These are phyloP conservation scores for Potamarius usumacintae DNA, from an alignment of 2,113 vertebrate species.

Conservation along the genomic window DNA sequence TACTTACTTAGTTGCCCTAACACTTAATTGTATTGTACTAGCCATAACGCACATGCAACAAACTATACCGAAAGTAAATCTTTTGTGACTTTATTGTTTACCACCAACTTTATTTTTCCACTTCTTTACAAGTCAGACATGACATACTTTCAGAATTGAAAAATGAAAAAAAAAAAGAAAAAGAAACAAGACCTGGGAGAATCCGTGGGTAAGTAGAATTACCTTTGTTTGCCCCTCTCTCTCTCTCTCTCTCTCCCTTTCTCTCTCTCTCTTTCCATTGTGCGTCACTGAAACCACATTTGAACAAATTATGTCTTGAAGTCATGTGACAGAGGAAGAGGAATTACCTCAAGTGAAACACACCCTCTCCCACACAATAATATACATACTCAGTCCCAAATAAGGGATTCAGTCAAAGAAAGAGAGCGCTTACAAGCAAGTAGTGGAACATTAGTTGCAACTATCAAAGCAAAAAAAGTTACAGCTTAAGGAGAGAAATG, in stretches of 20 bases:
- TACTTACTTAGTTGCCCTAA: not conserved
- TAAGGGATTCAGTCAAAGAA: slow-evolving; percentile 3
- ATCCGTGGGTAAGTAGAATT: slow-evolving; percentile 67
- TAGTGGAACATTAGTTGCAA: not conserved
- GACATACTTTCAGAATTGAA: slow-evolving; percentile 46
- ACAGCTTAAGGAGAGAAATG: not conserved
- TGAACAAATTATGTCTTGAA: slow-evolving; percentile 48
- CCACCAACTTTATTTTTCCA: slow-evolving; percentile 32
- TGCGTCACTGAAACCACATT: slow-evolving; percentile 60
- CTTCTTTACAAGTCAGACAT: slow-evolving; percentile 32
- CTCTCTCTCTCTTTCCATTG: slow-evolving; percentile 68
- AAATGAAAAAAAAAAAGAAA: slow-evolving; percentile 27
- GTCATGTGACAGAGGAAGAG: slow-evolving; percentile 66
- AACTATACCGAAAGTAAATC: not conserved
- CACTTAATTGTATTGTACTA: not conserved
- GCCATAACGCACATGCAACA: not conserved
- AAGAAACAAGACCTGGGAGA: slow-evolving; percentile 42
- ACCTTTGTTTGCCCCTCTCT: slow-evolving; percentile 30
- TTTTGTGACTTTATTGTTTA: slow-evolving; percentile 17
- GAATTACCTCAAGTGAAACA: slow-evolving; percentile 53
- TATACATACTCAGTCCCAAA: slow-evolving; percentile 57
- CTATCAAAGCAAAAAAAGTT: not conserved
- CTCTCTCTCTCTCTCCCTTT: slow-evolving; percentile 56
- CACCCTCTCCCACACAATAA: slow-evolving; percentile 50
- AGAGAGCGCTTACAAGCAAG: not conserved